Conservation (phyloP, 37 sponge, comb jelly and placozoan genomes). For the Lycopodina hypogea region DNA sequence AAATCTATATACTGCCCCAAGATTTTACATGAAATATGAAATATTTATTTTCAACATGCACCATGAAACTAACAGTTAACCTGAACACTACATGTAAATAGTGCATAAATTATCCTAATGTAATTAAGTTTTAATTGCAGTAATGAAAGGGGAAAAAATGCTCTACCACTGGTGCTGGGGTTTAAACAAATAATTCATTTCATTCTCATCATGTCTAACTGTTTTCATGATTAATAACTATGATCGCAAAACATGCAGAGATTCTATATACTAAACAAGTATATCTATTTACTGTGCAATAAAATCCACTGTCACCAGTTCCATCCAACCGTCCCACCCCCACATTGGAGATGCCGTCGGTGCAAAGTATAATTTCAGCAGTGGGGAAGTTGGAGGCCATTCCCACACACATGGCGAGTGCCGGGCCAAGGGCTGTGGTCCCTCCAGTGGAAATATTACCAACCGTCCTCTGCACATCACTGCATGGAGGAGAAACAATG, state of each 20-base stretch:
- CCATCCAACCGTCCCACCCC: slow-evolving; percentile 76
- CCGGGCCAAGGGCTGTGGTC: slow-evolving; percentile 89
- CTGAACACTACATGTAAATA: too few species aligned
- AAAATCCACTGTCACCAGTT: slow-evolving; percentile 43
- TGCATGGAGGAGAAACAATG: background rate
- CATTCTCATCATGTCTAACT: too few species aligned
- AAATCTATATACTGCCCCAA: too few species aligned
- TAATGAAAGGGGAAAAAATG: background rate
- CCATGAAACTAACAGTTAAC: too few species aligned
- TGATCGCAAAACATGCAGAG: too few species aligned
- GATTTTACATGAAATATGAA: too few species aligned
- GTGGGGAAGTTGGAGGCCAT: slow-evolving; percentile 74
- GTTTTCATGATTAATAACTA: too few species aligned
- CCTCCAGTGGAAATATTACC: slow-evolving; percentile 58
- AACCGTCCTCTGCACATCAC: slow-evolving; percentile 61
- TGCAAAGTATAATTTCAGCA: slow-evolving; percentile 88
- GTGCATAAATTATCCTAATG: too few species aligned
- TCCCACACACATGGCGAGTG: slow-evolving; percentile 74
- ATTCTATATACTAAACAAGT: too few species aligned
- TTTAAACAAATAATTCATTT: background rate
- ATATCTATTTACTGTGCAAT: slow-evolving; percentile 53
- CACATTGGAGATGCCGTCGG: slow-evolving; percentile 88
- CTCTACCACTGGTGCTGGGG: background rate
- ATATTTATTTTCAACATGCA: too few species aligned
- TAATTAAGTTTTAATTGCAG: too few species aligned